These are phyloP conservation scores for Monochamus saltuarius DNA, from an alignment of 1,140 invertebrate genomes.

Conservation along the genomic window DNA sequence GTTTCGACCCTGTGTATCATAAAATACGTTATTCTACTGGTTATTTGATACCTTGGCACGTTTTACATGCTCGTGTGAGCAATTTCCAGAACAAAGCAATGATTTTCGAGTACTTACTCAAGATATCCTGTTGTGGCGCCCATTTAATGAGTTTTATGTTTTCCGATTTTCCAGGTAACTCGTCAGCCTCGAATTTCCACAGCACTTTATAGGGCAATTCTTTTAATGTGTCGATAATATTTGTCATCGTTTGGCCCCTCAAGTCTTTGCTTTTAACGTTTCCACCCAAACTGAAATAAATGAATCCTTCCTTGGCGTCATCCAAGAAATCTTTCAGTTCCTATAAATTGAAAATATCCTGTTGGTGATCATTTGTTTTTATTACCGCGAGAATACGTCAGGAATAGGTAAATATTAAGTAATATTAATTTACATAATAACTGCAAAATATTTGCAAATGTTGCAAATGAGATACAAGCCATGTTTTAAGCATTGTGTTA, in stretches of 20 bases:
- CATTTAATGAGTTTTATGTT: constrained; percentile 62
- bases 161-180: constrained; percentile 30
- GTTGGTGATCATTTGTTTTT: not conserved
- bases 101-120: constrained; percentile 26
- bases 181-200: constrained; percentile 58
- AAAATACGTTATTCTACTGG: no score
- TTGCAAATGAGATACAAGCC: no score
- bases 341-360: no score
- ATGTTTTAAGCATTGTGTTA: no score
- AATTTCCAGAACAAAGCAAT: no score
- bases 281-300: constrained; percentile 60
- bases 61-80: no score
- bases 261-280: constrained; percentile 48
- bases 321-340: constrained; percentile 49
- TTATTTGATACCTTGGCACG: no score
- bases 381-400: not conserved
- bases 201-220: constrained; percentile 57
- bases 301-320: constrained; percentile 52
- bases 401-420: no score
- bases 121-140: constrained; percentile 57
- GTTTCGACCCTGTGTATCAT: no score
- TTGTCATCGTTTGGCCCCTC: constrained; percentile 23
- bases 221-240: constrained; percentile 51
- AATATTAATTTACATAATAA: no score
- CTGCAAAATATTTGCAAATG: no score